These are phyloP conservation scores for Seriola rivoliana DNA, from an alignment of 2,113 vertebrate genomes.

Conservation along the genomic window DNA sequence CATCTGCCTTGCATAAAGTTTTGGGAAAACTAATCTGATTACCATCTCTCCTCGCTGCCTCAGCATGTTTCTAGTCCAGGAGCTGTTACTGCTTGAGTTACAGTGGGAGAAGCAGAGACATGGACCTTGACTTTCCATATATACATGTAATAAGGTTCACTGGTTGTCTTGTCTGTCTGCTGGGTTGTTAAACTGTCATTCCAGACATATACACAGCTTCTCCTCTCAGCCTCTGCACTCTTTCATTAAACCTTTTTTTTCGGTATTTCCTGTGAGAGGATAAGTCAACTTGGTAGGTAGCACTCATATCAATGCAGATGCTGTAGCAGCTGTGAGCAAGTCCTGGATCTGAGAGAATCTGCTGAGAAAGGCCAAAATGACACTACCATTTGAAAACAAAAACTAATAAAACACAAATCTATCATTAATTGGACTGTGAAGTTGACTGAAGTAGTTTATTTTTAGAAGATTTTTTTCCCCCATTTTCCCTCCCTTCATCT, in stretches of 20 bases:
- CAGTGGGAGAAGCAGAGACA: conserved; percentile 30
- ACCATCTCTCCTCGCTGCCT: conserved; percentile 65
- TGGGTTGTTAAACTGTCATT: conserved; percentile 40
- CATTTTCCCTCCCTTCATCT: neutral
- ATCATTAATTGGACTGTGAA: neutral
- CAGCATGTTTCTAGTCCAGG: conserved; percentile 65
- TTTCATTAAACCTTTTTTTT: conserved; percentile 38
- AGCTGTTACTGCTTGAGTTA: conserved; percentile 49
- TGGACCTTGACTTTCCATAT: conserved; percentile 45
- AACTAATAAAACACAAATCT: neutral
- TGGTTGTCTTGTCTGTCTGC: conserved; percentile 43
- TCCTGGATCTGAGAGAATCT: conserved; percentile 2
- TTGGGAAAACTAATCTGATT: conserved; percentile 74
- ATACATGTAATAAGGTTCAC: conserved; percentile 51
- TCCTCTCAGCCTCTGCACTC: conserved; percentile 40
- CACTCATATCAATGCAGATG: conserved; percentile 13
- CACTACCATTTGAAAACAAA: neutral
- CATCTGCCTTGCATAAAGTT: conserved; percentile 64
- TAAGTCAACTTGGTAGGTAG: conserved; percentile 25
- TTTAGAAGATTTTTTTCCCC: too few relatives aligned
- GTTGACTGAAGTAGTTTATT: neutral
- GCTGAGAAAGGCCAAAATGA: conserved; percentile 1
- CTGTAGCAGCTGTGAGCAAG: neutral
- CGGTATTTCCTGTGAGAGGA: neutral
- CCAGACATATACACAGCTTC: conserved; percentile 20